phyloP scores from a whole-genome alignment of 2,113 vertebrate species.

The Macrotus californicus region DNA sequence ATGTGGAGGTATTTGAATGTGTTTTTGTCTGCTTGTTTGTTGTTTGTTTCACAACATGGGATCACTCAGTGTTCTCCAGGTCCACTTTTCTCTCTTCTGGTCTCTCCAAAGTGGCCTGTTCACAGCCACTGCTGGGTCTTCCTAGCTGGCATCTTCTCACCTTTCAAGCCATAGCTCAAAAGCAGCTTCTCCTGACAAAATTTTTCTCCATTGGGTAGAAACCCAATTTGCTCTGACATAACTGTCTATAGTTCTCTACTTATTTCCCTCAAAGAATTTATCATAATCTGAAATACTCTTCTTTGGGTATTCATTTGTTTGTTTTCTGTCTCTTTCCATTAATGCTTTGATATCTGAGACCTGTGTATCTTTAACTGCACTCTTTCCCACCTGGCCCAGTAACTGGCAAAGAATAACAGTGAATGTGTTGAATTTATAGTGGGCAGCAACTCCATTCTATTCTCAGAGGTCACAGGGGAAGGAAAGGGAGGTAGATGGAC shows the following conservation, averaged over 20 bases:
- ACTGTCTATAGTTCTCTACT: neutral
- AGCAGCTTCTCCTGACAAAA: neutral
- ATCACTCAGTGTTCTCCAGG: neutral
- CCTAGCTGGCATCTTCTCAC: neutral
- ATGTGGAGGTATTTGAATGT: neutral
- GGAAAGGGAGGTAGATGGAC: neutral
- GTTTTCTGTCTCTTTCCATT: neutral
- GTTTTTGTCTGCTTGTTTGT: neutral
- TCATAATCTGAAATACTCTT: neutral
- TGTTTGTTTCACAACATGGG: neutral
- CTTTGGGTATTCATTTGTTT: neutral
- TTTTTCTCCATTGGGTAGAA: neutral
- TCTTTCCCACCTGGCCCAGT: neutral
- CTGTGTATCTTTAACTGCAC: neutral
- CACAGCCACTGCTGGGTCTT: accelerated
- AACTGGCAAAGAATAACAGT: neutral
- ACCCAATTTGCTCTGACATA: neutral
- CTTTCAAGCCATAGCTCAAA: neutral
- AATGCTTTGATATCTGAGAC: neutral
- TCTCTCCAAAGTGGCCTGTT: neutral
- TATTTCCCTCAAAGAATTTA: neutral
- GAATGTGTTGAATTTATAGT: neutral
- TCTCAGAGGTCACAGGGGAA: neutral
- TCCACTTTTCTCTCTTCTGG: neutral
- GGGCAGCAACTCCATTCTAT: neutral